phyloP scores from a whole-genome alignment of 1,140 invertebrate species.

The Apis cerana region DNA sequence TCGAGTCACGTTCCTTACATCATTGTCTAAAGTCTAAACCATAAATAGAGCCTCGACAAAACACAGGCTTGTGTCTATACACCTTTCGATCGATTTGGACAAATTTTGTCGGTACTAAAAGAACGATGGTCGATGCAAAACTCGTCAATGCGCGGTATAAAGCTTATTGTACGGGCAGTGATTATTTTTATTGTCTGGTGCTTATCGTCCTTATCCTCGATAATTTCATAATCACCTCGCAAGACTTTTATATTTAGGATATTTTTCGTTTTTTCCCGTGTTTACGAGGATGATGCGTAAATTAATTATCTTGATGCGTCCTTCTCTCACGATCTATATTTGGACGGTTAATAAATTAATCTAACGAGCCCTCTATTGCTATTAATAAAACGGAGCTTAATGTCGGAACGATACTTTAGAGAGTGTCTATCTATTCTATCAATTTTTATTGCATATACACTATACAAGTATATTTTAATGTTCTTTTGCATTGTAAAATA shows the following conservation, averaged over 20 bases:
- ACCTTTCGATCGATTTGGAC: not conserved
- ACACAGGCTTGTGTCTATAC: not conserved
- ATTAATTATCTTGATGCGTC: conserved; percentile 24
- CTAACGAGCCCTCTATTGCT: not conserved
- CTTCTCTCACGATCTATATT: conserved; percentile 25
- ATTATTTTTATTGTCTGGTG: conserved; percentile 21
- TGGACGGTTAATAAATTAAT: conserved; percentile 23
- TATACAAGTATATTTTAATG: not conserved
- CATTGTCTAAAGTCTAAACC: not conserved
- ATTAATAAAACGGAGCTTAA: not conserved
- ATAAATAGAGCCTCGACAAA: too few relatives aligned
- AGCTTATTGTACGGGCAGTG: conserved; percentile 31
- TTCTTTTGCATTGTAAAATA: too few relatives aligned
- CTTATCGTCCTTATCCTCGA: not conserved
- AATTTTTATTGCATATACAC: not conserved
- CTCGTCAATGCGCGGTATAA: conserved; percentile 8
- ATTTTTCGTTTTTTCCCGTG: not conserved
- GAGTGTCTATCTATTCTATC: not conserved
- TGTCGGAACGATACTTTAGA: not conserved
- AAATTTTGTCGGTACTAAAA: not conserved
- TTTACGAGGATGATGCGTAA: conserved; percentile 13
- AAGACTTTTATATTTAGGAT: not conserved
- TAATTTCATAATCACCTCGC: not conserved
- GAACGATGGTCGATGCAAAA: not conserved
- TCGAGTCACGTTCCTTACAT: not conserved